Evolutionary conservation across 2,797 vertebrate genomes (phyloP), one percentile per base, ranked within the genome.

Genomic region (Columba guinea): DNA sequence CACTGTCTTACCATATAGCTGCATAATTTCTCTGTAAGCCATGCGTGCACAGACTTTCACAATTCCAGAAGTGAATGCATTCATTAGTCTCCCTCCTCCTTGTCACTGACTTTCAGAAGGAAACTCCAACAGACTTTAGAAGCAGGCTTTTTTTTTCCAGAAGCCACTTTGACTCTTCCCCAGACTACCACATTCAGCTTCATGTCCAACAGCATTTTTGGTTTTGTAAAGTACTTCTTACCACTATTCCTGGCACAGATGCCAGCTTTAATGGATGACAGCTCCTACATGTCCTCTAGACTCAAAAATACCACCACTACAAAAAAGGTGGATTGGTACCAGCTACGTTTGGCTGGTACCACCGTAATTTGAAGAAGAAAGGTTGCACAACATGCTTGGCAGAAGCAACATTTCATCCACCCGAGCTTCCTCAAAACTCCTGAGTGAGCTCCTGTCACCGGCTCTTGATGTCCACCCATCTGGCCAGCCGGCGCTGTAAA

Each of bases 1-100:
- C 11, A 7, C 20, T 1, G 1, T 63, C 37, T 35, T 53, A 59
- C 16, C 30, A 41, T 1, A 4, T 0, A 2, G 65, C 49, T 48
- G 16, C 9, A 20, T 12, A 62, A 22, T 28, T 87, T 51, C 39
- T 63, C 26, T 63, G 32, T 19, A 37, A 52, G 55, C 10, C 24
- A 8, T 37, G 28, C 3, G 1, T 13, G 18, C 10, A 10, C 13
- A n/a, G 32, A 34, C 44, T 35, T 73, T 30, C 23, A 21, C n/a
- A 82, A 23, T 19, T 48, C 10, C 28, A 68, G 30, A 10, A 9
- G 5, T 30, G 30, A 68, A 46, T 7, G 18, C 9, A 12, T 21
- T 51, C 14, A 44, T n/a, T 44, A 62, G 26, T 39, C 15, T 63
- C 19, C 28, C 13, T 69, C n/a, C 23, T 8, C 23, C 49, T 63